phyloP scores from a whole-genome alignment of 2,888 invertebrate species.

The Phortica magna region DNA sequence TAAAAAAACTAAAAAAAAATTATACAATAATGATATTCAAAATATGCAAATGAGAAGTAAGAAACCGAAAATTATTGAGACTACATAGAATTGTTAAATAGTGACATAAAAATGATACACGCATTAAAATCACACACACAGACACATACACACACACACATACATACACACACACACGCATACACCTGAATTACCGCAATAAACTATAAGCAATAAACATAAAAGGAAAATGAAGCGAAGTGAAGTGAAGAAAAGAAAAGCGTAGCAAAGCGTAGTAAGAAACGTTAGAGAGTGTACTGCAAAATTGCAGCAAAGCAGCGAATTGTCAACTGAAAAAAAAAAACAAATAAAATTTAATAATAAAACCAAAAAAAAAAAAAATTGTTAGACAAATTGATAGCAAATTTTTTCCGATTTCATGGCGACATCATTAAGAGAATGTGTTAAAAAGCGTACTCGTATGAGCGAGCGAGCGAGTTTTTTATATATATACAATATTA shows the following conservation, averaged over 20 bases:
- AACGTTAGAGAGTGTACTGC: neutral
- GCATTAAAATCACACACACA: constrained; percentile 1
- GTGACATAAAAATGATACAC: constrained; percentile 19
- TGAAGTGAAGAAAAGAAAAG: too few species aligned
- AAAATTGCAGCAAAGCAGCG: neutral
- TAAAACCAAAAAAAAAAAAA: neutral
- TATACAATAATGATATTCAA: constrained; percentile 57
- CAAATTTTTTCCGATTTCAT: neutral
- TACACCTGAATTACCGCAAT: constrained; percentile 33
- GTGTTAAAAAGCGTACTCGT: neutral
- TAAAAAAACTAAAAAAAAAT: constrained; percentile 48
- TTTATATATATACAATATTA: constrained; percentile 28
- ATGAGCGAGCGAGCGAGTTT: neutral
- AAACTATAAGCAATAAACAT: constrained; percentile 49
- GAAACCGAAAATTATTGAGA: constrained; percentile 34
- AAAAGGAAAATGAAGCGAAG: constrained; percentile 45
- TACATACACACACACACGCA: constrained; percentile 33
- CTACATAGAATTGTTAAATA: constrained; percentile 40
- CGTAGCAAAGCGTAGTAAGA: constrained; percentile 12
- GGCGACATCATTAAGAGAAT: neutral
- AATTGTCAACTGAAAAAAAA: neutral
- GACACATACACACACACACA: constrained; percentile 29
- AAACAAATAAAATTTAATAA: neutral
- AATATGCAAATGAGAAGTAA: constrained; percentile 59
- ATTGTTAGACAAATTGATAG: neutral